Percentiles rank a stretch among this genome's conserved stretches.
These are phyloP conservation scores for Lycopodina hypogea DNA, from an alignment of 37 sponge, comb jelly and placozoan genomes.

Conservation along the genomic window DNA sequence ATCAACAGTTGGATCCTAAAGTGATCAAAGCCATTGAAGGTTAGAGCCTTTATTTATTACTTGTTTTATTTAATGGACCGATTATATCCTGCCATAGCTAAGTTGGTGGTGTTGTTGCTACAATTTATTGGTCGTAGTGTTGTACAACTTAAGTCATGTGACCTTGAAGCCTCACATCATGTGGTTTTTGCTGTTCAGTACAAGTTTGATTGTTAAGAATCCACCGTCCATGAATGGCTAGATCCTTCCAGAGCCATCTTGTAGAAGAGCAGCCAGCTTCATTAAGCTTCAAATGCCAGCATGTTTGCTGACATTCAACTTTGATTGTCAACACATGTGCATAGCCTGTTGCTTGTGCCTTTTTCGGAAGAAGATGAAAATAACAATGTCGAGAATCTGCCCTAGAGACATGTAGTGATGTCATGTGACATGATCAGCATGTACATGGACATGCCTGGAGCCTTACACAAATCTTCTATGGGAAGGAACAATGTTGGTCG, in stretches of 20 bases:
- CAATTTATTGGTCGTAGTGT: background rate
- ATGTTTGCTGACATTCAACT: slow-evolving; percentile 6
- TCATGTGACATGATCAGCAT: slow-evolving; percentile 5
- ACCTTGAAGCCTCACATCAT: background rate
- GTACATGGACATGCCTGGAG: background rate
- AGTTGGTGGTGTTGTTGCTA: no score
- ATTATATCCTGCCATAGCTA: slow-evolving; percentile 1
- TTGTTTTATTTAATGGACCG: background rate
- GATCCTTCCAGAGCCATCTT: no score
- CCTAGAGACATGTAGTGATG: background rate
- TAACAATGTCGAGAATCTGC: background rate
- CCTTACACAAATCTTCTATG: background rate
- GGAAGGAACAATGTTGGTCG: background rate
- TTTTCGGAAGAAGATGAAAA: slow-evolving; percentile 1
- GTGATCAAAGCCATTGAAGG: slow-evolving; percentile 57
- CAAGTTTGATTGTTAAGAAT: background rate
- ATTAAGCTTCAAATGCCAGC: slow-evolving; percentile 1
- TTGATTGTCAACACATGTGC: slow-evolving; percentile 32
- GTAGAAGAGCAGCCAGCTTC: no score
- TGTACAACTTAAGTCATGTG: no score
- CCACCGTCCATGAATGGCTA: no score
- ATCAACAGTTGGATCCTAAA: slow-evolving; percentile 57
- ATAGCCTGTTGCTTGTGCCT: background rate
- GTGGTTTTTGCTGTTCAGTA: background rate
- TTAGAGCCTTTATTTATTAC: background rate